phyloP scores from a whole-genome alignment of 2,113 vertebrate species.

The Platichthys stellatus region DNA sequence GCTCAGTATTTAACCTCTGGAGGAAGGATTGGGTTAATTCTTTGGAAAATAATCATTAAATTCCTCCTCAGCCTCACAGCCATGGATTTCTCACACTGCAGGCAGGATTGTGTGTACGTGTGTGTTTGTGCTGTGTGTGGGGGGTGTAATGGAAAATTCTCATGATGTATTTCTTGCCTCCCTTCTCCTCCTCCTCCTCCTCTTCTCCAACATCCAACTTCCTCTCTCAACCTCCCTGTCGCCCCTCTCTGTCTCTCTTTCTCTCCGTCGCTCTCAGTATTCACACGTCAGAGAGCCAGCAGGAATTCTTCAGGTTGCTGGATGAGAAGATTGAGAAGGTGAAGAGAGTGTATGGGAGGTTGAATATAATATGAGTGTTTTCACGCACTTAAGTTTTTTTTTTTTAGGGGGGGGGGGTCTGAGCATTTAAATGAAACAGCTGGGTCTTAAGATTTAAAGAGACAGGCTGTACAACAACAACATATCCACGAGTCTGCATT shows the following conservation, averaged over 20 bases:
- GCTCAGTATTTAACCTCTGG: too few relatives aligned
- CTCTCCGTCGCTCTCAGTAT: constrained; percentile 85
- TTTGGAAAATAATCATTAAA: constrained; percentile 62
- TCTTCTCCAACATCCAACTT: constrained; percentile 52
- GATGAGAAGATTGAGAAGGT: constrained; percentile 99
- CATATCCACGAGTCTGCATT: constrained; percentile 20
- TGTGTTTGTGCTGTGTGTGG: constrained; percentile 26
- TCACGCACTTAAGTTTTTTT: not conserved
- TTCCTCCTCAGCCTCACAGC: constrained; percentile 29
- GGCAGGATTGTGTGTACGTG: constrained; percentile 33
- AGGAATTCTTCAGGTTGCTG: constrained; percentile 99
- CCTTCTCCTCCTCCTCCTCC: constrained; percentile 59
- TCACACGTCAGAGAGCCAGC: constrained; percentile 99
- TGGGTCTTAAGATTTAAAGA: too few relatives aligned
- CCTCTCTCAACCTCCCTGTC: constrained; percentile 59
- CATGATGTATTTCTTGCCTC: constrained; percentile 79
- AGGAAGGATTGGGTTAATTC: constrained; percentile 20
- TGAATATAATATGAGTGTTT: constrained; percentile 11
- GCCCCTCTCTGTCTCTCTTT: constrained; percentile 58
- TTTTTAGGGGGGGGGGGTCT: not conserved
- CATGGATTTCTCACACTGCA: constrained; percentile 46
- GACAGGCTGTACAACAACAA: too few relatives aligned
- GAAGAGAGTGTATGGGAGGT: constrained; percentile 52
- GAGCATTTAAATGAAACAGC: constrained; percentile 10
- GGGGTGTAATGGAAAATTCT: constrained; percentile 83